Evolutionary conservation across 2,888 invertebrate species (phyloP), one percentile per base, ranked within the genome.

Genomic region (Meganola albula): DNA sequence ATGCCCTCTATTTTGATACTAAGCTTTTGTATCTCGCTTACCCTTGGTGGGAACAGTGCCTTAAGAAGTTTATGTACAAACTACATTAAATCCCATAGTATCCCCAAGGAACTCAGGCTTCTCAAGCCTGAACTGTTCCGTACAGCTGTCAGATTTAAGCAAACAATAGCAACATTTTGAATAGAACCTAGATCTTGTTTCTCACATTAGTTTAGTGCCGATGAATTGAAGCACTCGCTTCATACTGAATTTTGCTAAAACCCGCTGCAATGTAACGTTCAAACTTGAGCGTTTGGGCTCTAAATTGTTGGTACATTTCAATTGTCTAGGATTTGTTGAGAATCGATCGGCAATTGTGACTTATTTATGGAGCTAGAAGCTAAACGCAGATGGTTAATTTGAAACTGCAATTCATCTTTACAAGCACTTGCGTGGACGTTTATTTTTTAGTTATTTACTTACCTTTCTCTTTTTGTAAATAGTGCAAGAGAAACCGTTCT

Each of bases 151-250:
- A 74, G 73, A 73, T 73, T 72, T 71, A 62, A 64, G 69, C 70
- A 71, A 75, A 74, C 71, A 67, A 62, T 70, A 56, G 63, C 62
- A 62, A 62, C 63, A 69, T 66, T 74, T 65, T 58, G 38, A 50
- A 44, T 50, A 52, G 46, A 61, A 58, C 55, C 60, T 38, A 56
- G 55, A 59, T 56, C 46, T 63, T 62, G 71, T 72, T 76, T 66
- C 78, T 71, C 78, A 66, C 71, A 74, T 79, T 79, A 82, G 65
- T 74, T 69, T 73, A 66, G 64, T 72, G 58, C 63, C 63, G 54
- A 68, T 74, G 71, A 74, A 73, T 71, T 64, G 65, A 58, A 51
- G 54, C 68, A 61, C 57, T 65, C 59, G 64, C 61, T 20, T 7
- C n/a, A 20, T 20, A 20, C 20, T 41, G 56, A 53, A 61, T 55